Evolutionary conservation across 2,797 vertebrate species (phyloP).

Genomic region (Tarsius wallacei): DNA sequence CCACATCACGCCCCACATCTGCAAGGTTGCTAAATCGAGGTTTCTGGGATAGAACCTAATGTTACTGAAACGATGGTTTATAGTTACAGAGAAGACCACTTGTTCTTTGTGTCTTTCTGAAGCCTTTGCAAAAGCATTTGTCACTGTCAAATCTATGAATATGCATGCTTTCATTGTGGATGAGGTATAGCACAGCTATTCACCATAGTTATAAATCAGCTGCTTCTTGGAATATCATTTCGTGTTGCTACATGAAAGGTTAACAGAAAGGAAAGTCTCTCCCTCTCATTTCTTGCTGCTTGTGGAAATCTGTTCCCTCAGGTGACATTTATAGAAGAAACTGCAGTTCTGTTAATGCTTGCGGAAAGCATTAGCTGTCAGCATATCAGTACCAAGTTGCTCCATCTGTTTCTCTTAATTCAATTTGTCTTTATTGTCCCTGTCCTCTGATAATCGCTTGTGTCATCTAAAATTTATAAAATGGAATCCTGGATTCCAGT

Average conservation of each 20-base stretch:
- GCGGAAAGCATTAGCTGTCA: conserved; percentile 75
- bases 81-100: conserved; percentile 18
- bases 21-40: not conserved
- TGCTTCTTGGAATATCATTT: not conserved
- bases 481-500: not conserved
- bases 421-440: conserved; percentile 82
- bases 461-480: conserved; percentile 61
- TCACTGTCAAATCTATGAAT: conserved; percentile 70
- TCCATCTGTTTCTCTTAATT: conserved; percentile 81
- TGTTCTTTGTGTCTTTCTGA: conserved; percentile 46
- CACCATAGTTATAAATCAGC: conserved; percentile 41
- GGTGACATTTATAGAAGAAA: conserved; percentile 78
- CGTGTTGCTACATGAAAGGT: not conserved
- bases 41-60: not conserved
- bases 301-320: conserved; percentile 70
- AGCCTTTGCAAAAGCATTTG: conserved; percentile 45
- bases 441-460: conserved; percentile 63
- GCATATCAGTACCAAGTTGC: conserved; percentile 44
- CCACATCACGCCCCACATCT: rapidly evolving
- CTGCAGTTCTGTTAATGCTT: conserved; percentile 55
- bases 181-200: not conserved
- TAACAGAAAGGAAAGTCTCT: not conserved
- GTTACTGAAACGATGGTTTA: conserved; percentile 8
- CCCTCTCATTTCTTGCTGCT: conserved; percentile 53
- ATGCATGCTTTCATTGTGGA: conserved; percentile 2